phyloP scores from a whole-genome alignment of 2,888 invertebrate species.

The Physocephala rufipes region DNA sequence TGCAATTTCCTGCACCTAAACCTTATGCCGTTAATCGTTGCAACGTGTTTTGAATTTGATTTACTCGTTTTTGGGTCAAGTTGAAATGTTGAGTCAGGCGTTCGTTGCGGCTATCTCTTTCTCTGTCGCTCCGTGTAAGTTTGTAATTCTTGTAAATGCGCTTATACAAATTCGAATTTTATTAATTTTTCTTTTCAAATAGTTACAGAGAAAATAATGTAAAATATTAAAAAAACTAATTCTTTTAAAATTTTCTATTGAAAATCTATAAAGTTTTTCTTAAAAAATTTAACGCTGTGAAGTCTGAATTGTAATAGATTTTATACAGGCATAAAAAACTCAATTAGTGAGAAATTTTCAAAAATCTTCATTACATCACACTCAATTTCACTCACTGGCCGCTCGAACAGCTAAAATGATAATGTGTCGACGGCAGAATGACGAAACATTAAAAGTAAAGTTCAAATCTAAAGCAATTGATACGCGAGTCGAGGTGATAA shows the following conservation, averaged over 20 bases:
- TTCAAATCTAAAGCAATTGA: slow-evolving; percentile 1
- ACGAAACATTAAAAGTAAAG: background rate
- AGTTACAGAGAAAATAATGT: too few species aligned
- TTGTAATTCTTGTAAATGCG: background rate
- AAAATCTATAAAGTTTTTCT: too few species aligned
- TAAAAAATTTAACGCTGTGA: too few species aligned
- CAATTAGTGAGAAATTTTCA: too few species aligned
- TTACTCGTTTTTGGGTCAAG: slow-evolving; percentile 19
- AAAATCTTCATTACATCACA: background rate
- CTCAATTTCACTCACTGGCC: background rate
- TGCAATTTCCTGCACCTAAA: background rate
- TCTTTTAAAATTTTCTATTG: too few species aligned
- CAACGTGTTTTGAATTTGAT: slow-evolving; percentile 19
- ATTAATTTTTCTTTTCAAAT: too few species aligned
- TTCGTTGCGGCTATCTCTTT: background rate
- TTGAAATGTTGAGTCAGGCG: background rate
- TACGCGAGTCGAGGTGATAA: background rate
- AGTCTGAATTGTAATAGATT: too few species aligned
- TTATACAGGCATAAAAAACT: too few species aligned
- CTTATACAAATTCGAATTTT: too few species aligned
- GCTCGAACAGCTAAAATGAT: background rate
- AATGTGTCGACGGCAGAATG: background rate
- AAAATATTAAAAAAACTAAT: too few species aligned
- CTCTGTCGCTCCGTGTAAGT: background rate
- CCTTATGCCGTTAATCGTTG: background rate